These are phyloP conservation scores for Xenopus borealis DNA, from an alignment of 2,113 vertebrate genomes.

Conservation along the genomic window DNA sequence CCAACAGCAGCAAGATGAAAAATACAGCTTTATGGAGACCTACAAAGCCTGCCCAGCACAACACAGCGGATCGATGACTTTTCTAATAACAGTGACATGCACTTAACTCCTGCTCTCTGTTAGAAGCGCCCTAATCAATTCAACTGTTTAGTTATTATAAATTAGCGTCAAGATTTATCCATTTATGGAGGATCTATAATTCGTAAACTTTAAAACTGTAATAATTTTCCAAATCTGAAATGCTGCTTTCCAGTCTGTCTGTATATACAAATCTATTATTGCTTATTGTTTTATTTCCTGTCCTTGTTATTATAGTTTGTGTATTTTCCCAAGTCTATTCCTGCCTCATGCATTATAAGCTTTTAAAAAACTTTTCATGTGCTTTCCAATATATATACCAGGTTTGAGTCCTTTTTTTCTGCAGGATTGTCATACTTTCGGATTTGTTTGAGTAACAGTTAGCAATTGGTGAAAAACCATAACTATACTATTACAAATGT, in stretches of 20 bases:
- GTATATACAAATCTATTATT: constrained; percentile 16
- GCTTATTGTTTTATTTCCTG: neutral
- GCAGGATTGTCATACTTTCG: too few species aligned
- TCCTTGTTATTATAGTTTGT: too few species aligned
- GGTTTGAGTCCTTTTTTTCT: too few species aligned
- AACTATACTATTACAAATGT: too few species aligned
- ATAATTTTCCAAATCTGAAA: neutral
- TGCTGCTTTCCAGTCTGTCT: neutral
- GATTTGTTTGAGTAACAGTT: too few species aligned
- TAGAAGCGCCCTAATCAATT: constrained; percentile 12
- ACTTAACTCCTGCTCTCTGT: neutral
- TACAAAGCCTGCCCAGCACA: neutral
- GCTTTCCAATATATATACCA: too few species aligned
- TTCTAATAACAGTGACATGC: constrained; percentile 12
- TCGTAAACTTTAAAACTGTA: neutral
- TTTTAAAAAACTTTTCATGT: too few species aligned
- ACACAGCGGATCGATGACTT: neutral
- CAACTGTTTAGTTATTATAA: constrained; percentile 26
- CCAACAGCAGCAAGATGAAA: too few species aligned
- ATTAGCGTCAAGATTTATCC: constrained; percentile 9
- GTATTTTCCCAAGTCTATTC: too few species aligned
- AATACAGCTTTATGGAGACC: too few species aligned
- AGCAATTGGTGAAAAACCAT: too few species aligned
- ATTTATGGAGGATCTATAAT: constrained; percentile 31
- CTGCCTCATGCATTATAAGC: too few species aligned